Evolutionary conservation across 1,140 invertebrate genomes (phyloP).

Genomic region (Penaeus japonicus): DNA sequence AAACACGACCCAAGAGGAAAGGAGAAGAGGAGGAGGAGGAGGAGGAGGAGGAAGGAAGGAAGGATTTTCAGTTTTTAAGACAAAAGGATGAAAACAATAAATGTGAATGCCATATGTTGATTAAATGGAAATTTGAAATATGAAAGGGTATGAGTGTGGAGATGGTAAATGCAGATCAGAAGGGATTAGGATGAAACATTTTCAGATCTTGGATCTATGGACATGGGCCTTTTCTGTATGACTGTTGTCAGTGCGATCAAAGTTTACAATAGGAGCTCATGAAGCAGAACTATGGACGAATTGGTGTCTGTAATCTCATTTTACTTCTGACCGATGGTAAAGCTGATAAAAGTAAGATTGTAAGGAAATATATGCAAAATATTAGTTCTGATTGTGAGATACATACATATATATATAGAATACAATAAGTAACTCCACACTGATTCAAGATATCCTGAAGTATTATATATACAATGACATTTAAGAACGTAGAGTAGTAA

Average conservation of each 20-base stretch:
- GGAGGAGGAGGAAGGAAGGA: background rate
- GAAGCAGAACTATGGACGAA: no score
- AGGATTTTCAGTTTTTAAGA: background rate
- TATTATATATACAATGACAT: slow-evolving; percentile 21
- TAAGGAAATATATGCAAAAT: no score
- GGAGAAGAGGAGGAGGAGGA: background rate
- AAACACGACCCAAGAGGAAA: background rate
- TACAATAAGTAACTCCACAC: background rate
- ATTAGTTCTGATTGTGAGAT: no score
- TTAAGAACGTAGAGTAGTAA: background rate
- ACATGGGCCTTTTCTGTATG: no score
- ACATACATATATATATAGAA: background rate
- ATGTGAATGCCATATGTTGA: background rate
- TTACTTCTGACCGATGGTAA: no score
- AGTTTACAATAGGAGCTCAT: no score
- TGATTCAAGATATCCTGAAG: background rate
- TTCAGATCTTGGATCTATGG: background rate
- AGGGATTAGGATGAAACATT: background rate
- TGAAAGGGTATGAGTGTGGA: background rate
- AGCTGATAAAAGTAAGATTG: no score
- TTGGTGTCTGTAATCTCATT: no score
- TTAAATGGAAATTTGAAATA: background rate
- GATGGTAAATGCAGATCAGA: background rate
- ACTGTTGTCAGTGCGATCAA: no score
- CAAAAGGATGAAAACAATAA: background rate